Percentiles rank a stretch among this genome's conserved stretches.
phyloP scores from a whole-genome alignment of 37 sponge, comb jelly and placozoan genomes.

The Ephydatia muelleri region DNA sequence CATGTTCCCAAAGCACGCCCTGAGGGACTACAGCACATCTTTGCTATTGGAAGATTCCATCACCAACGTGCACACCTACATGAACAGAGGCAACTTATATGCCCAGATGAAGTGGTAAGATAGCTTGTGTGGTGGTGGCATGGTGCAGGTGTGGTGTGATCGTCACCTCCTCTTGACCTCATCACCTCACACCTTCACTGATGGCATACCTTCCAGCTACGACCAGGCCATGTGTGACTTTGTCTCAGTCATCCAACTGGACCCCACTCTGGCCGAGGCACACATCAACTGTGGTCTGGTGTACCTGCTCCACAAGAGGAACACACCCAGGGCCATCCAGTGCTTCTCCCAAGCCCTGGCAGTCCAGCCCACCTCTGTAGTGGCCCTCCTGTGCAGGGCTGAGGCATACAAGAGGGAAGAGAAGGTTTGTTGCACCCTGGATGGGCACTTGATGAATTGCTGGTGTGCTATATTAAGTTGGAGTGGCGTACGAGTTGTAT shows the following conservation, averaged over 20 bases:
- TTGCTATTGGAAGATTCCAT: slow-evolving; percentile 69
- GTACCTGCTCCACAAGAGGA: slow-evolving; percentile 38
- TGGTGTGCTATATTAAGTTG: too few species aligned
- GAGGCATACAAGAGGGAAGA: slow-evolving; percentile 58
- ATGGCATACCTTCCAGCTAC: slow-evolving; percentile 49
- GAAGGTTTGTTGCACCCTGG: slow-evolving; percentile 6
- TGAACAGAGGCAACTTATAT: slow-evolving; percentile 86
- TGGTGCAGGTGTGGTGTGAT: not conserved
- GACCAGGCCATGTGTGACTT: slow-evolving; percentile 89
- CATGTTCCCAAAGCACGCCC: slow-evolving; percentile 54
- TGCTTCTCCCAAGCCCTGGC: slow-evolving; percentile 69
- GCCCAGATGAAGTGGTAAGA: slow-evolving; percentile 69
- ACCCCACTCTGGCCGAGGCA: slow-evolving; percentile 58
- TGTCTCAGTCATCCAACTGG: slow-evolving; percentile 60
- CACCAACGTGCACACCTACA: slow-evolving; percentile 38
- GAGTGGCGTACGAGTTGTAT: too few species aligned
- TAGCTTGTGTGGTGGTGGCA: not conserved
- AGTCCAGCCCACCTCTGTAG: slow-evolving; percentile 80
- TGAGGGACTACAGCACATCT: slow-evolving; percentile 83
- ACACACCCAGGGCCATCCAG: slow-evolving; percentile 47
- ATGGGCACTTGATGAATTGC: too few species aligned
- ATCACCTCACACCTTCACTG: not conserved
- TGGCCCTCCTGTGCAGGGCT: slow-evolving; percentile 85
- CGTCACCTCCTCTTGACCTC: not conserved
- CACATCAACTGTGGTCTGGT: slow-evolving; percentile 82